phyloP scores from a whole-genome alignment of 2,888 invertebrate species.

The Oscheius sp. region DNA sequence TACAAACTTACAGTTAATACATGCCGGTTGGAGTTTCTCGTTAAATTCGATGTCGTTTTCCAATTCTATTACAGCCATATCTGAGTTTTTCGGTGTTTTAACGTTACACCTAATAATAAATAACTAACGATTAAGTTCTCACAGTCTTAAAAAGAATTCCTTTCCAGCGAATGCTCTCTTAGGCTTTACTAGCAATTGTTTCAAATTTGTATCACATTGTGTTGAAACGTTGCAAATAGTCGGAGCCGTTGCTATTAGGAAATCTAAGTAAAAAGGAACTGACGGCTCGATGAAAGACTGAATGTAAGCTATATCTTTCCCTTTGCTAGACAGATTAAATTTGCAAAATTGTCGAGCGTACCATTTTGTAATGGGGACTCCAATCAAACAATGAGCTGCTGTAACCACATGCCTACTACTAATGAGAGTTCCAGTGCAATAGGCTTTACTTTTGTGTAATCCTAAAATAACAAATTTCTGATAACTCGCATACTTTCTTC shows the following conservation, averaged over 20 bases:
- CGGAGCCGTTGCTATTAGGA: neutral
- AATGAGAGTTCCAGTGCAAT: neutral
- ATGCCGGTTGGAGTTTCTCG: neutral
- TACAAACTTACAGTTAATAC: neutral
- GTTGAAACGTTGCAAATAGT: neutral
- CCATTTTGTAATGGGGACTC: too few relatives aligned
- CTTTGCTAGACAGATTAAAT: too few relatives aligned
- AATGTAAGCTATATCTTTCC: too few relatives aligned
- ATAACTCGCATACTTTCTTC: neutral
- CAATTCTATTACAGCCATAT: neutral
- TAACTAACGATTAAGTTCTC: too few relatives aligned
- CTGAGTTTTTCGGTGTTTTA: too few relatives aligned
- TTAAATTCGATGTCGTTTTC: neutral
- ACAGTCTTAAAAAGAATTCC: too few relatives aligned
- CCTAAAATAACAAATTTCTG: neutral
- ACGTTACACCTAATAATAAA: too few relatives aligned
- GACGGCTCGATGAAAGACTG: too few relatives aligned
- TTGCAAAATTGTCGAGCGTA: too few relatives aligned
- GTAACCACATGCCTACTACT: neutral
- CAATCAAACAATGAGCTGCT: neutral
- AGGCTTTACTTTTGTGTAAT: neutral
- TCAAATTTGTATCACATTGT: neutral
- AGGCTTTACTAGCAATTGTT: neutral
- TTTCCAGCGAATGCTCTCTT: too few relatives aligned
- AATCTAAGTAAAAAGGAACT: too few relatives aligned